These are phyloP conservation scores for Circaetus gallicus DNA, from an alignment of 2,113 vertebrate genomes.

Conservation along the genomic window DNA sequence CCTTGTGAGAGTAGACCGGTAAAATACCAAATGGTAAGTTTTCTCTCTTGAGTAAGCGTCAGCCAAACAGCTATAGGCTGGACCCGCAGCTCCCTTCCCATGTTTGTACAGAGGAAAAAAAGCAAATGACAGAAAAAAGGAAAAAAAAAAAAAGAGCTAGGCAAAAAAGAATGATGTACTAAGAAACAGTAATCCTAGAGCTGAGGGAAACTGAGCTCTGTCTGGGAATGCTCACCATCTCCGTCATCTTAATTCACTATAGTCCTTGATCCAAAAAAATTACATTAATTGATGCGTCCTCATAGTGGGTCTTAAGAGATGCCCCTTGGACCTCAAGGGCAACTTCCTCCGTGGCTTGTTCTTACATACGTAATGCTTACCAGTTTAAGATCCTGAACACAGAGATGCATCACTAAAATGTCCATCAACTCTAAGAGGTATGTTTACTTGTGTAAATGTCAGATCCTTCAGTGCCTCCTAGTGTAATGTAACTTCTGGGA, in stretches of 20 bases:
- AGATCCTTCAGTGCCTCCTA: background rate
- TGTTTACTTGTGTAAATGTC: background rate
- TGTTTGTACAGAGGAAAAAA: background rate
- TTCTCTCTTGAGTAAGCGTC: background rate
- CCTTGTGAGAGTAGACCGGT: background rate
- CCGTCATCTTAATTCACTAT: background rate
- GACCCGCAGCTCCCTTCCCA: background rate
- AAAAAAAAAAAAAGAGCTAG: too few species aligned
- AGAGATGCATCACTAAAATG: background rate
- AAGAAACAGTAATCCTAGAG: background rate
- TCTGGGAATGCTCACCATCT: background rate
- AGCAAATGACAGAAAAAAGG: rapidly evolving
- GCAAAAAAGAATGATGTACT: background rate
- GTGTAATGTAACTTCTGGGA: background rate
- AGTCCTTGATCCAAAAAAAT: background rate
- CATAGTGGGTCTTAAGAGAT: background rate
- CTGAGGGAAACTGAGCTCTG: background rate
- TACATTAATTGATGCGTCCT: rapidly evolving
- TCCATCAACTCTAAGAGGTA: background rate
- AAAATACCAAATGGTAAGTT: background rate
- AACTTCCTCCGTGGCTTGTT: rapidly evolving
- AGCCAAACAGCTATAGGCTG: background rate
- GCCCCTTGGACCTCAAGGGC: background rate
- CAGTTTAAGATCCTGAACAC: background rate
- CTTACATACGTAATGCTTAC: background rate